phyloP scores from a whole-genome alignment of 2,888 invertebrate genomes.

The Ramazzottius varieornatus region DNA sequence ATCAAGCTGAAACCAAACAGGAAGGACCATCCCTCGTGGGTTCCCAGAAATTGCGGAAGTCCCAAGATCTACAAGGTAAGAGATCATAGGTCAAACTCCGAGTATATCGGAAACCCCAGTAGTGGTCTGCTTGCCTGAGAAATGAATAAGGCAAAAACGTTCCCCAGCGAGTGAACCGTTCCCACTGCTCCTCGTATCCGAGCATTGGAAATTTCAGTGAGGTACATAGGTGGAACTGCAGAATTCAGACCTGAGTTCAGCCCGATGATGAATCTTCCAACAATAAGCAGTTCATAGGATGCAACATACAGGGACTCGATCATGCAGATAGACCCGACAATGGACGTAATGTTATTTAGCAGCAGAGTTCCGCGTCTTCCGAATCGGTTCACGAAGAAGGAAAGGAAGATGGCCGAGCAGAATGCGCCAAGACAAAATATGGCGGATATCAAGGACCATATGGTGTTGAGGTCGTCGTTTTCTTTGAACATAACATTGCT shows the following conservation, averaged over 20 bases:
- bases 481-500: not conserved
- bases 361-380: slow-evolving; percentile 44
- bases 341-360: slow-evolving; percentile 47
- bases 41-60: slow-evolving; percentile 20
- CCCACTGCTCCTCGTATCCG: slow-evolving; percentile 23
- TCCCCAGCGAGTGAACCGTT: slow-evolving; percentile 23
- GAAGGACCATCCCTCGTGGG: slow-evolving; percentile 18
- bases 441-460: not conserved
- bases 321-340: slow-evolving; percentile 38
- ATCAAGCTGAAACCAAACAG: slow-evolving; percentile 20
- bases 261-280: slow-evolving; percentile 51
- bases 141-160: slow-evolving; percentile 22
- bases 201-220: slow-evolving; percentile 25
- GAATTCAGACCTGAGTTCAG: slow-evolving; percentile 35
- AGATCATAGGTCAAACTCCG: too few relatives aligned
- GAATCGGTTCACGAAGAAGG: not conserved
- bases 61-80: slow-evolving; percentile 22
- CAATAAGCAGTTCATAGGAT: slow-evolving; percentile 48
- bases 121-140: too few relatives aligned
- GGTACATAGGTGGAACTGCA: slow-evolving; percentile 25
- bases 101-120: too few relatives aligned
- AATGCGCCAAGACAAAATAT: not conserved
- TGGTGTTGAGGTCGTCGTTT: not conserved
- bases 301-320: slow-evolving; percentile 24
- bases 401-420: not conserved